phyloP scores from a whole-genome alignment of 1,140 invertebrate species.

The Drosophila burlai region DNA sequence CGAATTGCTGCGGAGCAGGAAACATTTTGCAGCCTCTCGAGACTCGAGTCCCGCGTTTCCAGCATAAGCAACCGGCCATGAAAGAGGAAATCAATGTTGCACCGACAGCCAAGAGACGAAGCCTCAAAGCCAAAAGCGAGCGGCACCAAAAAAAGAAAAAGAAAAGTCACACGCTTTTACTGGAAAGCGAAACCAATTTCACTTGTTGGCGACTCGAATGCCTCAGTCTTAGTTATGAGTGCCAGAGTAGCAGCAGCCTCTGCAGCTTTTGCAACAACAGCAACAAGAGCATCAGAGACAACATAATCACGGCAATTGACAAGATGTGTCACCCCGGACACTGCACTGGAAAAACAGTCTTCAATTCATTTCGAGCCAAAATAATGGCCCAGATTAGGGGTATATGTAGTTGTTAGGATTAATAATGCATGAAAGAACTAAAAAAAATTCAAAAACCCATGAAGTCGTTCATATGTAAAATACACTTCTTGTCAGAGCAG shows the following conservation, averaged over 20 bases:
- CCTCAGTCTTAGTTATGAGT: constrained; percentile 59
- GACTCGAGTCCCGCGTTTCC: constrained; percentile 4
- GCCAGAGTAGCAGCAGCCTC: constrained; percentile 19
- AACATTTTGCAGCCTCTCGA: constrained; percentile 52
- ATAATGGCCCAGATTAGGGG: neutral
- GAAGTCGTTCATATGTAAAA: too few species aligned
- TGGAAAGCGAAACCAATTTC: constrained; percentile 72
- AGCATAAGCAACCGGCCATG: constrained; percentile 64
- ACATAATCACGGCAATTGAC: constrained; percentile 77
- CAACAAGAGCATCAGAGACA: constrained; percentile 48
- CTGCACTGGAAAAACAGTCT: constrained; percentile 16
- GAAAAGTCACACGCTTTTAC: constrained; percentile 67
- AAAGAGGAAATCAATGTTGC: constrained; percentile 79
- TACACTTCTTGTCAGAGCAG: too few species aligned
- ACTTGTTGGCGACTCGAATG: constrained; percentile 62
- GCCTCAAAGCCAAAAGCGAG: constrained; percentile 36
- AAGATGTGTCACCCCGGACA: constrained; percentile 66
- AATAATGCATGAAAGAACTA: too few species aligned
- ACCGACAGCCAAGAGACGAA: constrained; percentile 19
- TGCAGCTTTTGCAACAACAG: constrained; percentile 9
- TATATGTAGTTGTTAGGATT: too few species aligned
- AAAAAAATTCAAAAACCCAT: too few species aligned
- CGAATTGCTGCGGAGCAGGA: constrained; percentile 70
- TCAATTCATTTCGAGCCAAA: neutral
- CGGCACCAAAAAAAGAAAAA: constrained; percentile 18